These are phyloP conservation scores for Tapera naevia DNA, from an alignment of 2,797 vertebrate genomes.

Conservation along the genomic window DNA sequence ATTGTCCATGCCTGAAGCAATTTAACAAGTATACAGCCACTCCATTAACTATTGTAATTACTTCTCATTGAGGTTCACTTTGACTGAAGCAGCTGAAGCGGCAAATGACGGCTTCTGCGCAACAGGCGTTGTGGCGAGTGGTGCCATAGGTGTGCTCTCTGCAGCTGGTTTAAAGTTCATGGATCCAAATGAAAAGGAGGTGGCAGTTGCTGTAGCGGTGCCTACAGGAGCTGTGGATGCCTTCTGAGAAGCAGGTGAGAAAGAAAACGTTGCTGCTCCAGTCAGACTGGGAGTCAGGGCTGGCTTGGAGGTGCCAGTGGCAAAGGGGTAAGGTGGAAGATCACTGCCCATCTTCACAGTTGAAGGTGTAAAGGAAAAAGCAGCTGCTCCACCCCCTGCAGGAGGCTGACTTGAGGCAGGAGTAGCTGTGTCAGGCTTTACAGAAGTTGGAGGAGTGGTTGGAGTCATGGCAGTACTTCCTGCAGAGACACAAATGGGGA, in stretches of 20 bases:
- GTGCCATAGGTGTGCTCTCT: slow-evolving; percentile 37
- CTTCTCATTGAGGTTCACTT: slow-evolving; percentile 90
- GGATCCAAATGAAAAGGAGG: slow-evolving; percentile 60
- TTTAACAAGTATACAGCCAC: background rate
- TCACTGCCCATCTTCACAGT: slow-evolving; percentile 54
- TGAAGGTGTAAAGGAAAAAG: slow-evolving; percentile 62
- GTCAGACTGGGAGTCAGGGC: background rate
- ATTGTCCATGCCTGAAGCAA: background rate
- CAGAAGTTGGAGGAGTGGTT: slow-evolving; percentile 45
- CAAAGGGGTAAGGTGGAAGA: background rate
- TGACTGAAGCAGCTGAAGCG: slow-evolving; percentile 75
- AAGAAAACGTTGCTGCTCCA: slow-evolving; percentile 55
- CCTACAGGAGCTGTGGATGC: slow-evolving; percentile 1
- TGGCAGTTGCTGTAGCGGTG: slow-evolving; percentile 31
- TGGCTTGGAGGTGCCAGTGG: slow-evolving; percentile 42
- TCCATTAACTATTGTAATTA: slow-evolving; percentile 59
- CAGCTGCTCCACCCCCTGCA: background rate
- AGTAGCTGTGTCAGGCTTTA: slow-evolving; percentile 39
- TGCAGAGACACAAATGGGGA: slow-evolving; percentile 22
- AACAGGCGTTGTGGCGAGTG: slow-evolving; percentile 27
- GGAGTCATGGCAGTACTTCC: slow-evolving; percentile 65
- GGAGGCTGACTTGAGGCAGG: slow-evolving; percentile 43
- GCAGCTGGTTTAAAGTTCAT: slow-evolving; percentile 66
- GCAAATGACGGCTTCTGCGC: slow-evolving; percentile 66
- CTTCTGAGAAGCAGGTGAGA: slow-evolving; percentile 72